Evolutionary conservation across 2,797 vertebrate genomes (phyloP).

Genomic region (Philypnodon macrostomus): DNA sequence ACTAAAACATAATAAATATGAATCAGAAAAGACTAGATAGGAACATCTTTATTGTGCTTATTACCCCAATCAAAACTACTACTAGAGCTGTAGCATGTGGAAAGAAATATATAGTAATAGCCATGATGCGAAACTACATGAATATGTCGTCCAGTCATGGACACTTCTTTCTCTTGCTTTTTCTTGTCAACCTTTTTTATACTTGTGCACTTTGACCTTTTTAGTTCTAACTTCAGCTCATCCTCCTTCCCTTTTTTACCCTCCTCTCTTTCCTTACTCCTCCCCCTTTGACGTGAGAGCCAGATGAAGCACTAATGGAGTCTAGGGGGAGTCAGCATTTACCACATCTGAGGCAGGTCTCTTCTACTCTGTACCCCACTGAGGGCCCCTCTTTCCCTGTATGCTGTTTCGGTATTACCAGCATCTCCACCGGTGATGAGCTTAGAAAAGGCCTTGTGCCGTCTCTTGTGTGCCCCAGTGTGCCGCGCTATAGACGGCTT

Average conservation of each 20-base stretch:
- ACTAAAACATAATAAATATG: too few relatives aligned
- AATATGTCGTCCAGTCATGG: too few relatives aligned
- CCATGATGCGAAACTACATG: too few relatives aligned
- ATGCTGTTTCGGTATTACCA: conserved; percentile 38
- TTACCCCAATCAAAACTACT: too few relatives aligned
- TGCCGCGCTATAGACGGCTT: conserved; percentile 26
- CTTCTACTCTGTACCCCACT: conserved; percentile 55
- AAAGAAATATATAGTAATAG: too few relatives aligned
- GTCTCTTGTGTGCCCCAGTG: conserved; percentile 28
- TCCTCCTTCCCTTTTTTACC: conserved; percentile 21
- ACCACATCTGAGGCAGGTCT: conserved; percentile 73
- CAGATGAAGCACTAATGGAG: conserved; percentile 71
- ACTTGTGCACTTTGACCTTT: conserved; percentile 1
- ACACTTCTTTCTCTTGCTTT: conserved; percentile 13
- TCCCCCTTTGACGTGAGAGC: conserved; percentile 33
- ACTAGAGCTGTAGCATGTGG: too few relatives aligned
- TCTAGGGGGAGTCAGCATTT: conserved; percentile 75
- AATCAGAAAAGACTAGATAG: too few relatives aligned
- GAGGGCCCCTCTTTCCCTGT: conserved; percentile 39
- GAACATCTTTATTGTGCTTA: too few relatives aligned
- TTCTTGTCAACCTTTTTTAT: conserved; percentile 11
- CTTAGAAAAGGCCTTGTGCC: conserved; percentile 30
- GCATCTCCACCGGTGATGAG: conserved; percentile 52
- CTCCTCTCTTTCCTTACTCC: conserved; percentile 15
- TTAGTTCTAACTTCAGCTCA: conserved; percentile 22